Evolutionary conservation across 2,888 invertebrate genomes (phyloP).

Genomic region (Pyrgus malvae): DNA sequence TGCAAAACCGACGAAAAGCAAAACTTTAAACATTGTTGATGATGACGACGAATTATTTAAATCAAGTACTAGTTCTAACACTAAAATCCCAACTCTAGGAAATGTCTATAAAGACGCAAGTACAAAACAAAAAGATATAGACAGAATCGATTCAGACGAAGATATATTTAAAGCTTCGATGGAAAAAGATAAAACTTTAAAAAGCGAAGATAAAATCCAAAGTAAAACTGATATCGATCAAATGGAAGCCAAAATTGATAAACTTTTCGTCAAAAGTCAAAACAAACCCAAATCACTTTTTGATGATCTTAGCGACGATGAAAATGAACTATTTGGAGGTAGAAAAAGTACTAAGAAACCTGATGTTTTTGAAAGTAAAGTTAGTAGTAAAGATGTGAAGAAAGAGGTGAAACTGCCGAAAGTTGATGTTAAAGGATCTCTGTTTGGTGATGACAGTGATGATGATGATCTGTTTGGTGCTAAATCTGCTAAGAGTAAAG

Average conservation of each 20-base stretch:
- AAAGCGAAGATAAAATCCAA: conserved; percentile 4
- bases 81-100: conserved; percentile 20
- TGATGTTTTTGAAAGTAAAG: conserved; percentile 49
- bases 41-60: conserved; percentile 38
- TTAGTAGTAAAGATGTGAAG: conserved; percentile 21
- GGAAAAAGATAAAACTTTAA: too few species aligned
- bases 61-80: conserved; percentile 11
- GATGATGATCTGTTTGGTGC: conserved; percentile 62
- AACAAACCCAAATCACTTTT: conserved; percentile 45
- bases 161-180: conserved; percentile 28
- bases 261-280: conserved; percentile 19
- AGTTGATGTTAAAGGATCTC: conserved; percentile 45
- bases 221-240: neutral
- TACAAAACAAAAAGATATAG: conserved; percentile 5
- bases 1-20: conserved; percentile 17
- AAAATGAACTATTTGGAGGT: conserved; percentile 54
- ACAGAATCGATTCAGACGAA: conserved; percentile 20
- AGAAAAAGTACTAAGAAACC: conserved; percentile 38
- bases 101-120: conserved; percentile 7
- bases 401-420: conserved; percentile 26
- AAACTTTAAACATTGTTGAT: conserved; percentile 31
- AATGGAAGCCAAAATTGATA: conserved; percentile 12
- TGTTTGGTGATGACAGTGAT: conserved; percentile 66
- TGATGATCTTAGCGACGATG: conserved; percentile 58
- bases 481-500: conserved; percentile 43